phyloP scores from a whole-genome alignment of 2,888 invertebrate genomes.

The Philereme transversata region DNA sequence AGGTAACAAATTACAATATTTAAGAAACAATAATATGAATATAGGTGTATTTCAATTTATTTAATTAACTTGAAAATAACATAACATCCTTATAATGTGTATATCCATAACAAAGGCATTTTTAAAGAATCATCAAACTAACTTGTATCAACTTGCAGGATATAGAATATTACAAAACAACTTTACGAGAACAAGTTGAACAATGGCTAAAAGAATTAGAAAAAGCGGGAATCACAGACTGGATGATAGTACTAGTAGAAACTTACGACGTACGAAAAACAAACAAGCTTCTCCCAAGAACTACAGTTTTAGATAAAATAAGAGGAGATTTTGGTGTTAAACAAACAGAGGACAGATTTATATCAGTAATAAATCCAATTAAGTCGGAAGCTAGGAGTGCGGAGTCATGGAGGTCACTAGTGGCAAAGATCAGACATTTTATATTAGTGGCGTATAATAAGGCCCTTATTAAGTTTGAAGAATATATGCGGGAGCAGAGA shows the following conservation, averaged over 20 bases:
- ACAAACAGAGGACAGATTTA: slow-evolving; percentile 91
- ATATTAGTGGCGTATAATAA: slow-evolving; percentile 94
- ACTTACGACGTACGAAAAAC: slow-evolving; percentile 95
- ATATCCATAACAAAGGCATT: too few relatives aligned
- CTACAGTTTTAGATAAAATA: slow-evolving; percentile 97
- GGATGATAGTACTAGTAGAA: slow-evolving; percentile 97
- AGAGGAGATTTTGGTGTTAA: slow-evolving; percentile 96
- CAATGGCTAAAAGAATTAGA: slow-evolving; percentile 92
- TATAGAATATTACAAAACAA: slow-evolving; percentile 94
- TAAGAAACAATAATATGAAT: too few relatives aligned
- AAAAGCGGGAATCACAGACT: slow-evolving; percentile 91
- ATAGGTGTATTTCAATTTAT: too few relatives aligned
- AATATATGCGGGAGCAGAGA: slow-evolving; percentile 93
- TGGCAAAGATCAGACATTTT: slow-evolving; percentile 92
- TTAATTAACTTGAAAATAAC: too few relatives aligned
- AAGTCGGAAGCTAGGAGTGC: slow-evolving; percentile 94
- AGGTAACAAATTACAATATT: too few relatives aligned
- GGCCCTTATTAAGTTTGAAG: slow-evolving; percentile 93
- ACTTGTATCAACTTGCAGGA: slow-evolving; percentile 85
- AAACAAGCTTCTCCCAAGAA: slow-evolving; percentile 95
- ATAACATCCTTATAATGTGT: too few relatives aligned
- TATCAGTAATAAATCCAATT: slow-evolving; percentile 95
- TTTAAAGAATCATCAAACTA: too few relatives aligned
- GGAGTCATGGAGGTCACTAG: slow-evolving; percentile 94
- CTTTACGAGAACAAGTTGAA: slow-evolving; percentile 94